These are phyloP conservation scores for Coptodon bakossiorum DNA, from an alignment of 2,113 vertebrate species.

Conservation along the genomic window DNA sequence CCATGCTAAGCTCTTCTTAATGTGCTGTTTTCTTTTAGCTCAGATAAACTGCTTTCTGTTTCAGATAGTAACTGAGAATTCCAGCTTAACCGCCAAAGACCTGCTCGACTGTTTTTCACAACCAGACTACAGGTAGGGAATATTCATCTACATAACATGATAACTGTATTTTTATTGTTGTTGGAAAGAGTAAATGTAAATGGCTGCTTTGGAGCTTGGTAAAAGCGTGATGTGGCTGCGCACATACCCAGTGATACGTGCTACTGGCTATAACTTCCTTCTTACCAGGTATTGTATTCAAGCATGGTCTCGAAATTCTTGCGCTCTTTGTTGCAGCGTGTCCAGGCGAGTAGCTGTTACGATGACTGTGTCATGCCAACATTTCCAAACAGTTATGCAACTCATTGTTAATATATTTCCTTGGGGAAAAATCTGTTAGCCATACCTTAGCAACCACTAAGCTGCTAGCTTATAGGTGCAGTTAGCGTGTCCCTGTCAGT, in stretches of 20 bases:
- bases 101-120: constrained; percentile 83
- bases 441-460: neutral
- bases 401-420: neutral
- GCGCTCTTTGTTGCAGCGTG: neutral
- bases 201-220: neutral
- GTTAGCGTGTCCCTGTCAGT: neutral
- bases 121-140: constrained; percentile 76
- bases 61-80: constrained; percentile 72
- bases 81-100: constrained; percentile 75
- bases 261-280: neutral
- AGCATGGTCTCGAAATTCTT: neutral
- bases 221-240: neutral
- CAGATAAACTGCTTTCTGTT: constrained; percentile 17
- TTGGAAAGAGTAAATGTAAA: neutral
- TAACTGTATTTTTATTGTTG: neutral
- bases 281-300: neutral
- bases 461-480: neutral
- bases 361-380: constrained; percentile 18
- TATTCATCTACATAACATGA: neutral
- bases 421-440: neutral
- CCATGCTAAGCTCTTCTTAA: neutral
- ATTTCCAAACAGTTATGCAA: neutral
- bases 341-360: neutral
- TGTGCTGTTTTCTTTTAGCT: neutral
- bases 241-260: neutral